Evolutionary conservation across 2,113 vertebrate genomes (phyloP), one percentile per base, ranked within the genome.

Genomic region (Stigmatopora argus): DNA sequence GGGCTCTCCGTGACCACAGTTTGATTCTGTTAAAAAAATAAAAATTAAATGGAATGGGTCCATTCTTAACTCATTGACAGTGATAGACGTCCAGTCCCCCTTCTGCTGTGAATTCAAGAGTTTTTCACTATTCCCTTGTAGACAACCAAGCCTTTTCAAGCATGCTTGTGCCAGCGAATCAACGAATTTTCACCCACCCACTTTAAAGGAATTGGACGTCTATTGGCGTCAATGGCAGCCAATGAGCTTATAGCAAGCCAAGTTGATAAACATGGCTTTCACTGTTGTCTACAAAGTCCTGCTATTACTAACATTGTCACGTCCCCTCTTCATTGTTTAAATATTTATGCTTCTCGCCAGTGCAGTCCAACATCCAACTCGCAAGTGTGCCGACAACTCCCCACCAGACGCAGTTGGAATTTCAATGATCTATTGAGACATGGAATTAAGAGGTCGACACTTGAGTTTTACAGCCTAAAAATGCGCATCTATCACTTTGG

Each of bases 231-330:
- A 71, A 80, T 74, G 56, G 73, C 64, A 63, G 60, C 59, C 53
- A 41, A 41, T 41, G 38, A 41, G 38, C 9, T 41, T 8, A 41
- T 41, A 41, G 38, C 38, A 10, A 8, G 38, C 31, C 12, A 7
- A 26, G 73, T 87, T 79, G 86, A 80, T 85, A 86, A 86, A 86
- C 80, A 83, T 63, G 62, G 62, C 61, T 44, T 38, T 45, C 63
- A 62, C 67, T 62, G 41, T 62, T 71, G 70, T 70, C 68, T 26
- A 31, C 47, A 60, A 78, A 80, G 64, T 34, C 31, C 58, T 81
- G 66, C 62, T 55, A 70, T 76, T 73, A 70, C 76, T 79, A 65
- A 79, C 66, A 35, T 41, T 65, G 76, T 83, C 82, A 85, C 70
- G 69, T 75, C 75, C 69, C 45, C 60, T 74, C 72, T 66, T 73